Evolutionary conservation across 2,797 vertebrate species (phyloP), one percentile per base, ranked within the genome.

Genomic region (Petrocephalus schoutedeni): DNA sequence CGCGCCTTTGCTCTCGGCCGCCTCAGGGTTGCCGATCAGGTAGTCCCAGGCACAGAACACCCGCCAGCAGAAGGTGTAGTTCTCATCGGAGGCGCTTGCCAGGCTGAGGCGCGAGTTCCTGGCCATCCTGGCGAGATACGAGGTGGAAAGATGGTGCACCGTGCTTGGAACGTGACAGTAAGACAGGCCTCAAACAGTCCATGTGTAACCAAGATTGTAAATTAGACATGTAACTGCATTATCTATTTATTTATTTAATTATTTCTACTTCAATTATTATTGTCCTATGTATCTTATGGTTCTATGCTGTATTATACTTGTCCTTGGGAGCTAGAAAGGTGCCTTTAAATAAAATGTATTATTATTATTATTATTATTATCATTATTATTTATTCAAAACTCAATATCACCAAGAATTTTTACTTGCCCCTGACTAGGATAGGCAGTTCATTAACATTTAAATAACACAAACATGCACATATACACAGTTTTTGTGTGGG

Each of bases 31-130:
- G 74, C 98, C 98, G 41, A 99, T 99, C 89, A 99, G 95, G 90
- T 97, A 99, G 91, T 99, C 98, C 98, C 98, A 99, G 54, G 98
- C 98, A 64, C 98, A 99, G 92, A 99, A 99, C 0, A 99, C 93
- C n/a, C 97, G 94, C 98, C 98, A 99, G 90, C 98, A 99, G 94
- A 99, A 99, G 0, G 98, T 98, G 87, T 98, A 99, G 93, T 97
- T 98, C 93, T 99, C 98, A 87, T 97, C 96, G 2, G 98, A 99
- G 4, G 97, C 97, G 0, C 98, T 98, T 87, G 98, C 97, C 58
- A 99, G 94, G 93, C 98, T 99, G 58, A 96, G 94, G 19, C 97
- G 96, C 0, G 98, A 99, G 94, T 99, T 99, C 92, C 96, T 99
- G 2, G 98, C 98, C 98, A 99, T 99, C 93, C 98, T 99, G 91